Conservation (phyloP, 1,140 invertebrate genomes). For the Pachypeltis micranthus region DNA sequence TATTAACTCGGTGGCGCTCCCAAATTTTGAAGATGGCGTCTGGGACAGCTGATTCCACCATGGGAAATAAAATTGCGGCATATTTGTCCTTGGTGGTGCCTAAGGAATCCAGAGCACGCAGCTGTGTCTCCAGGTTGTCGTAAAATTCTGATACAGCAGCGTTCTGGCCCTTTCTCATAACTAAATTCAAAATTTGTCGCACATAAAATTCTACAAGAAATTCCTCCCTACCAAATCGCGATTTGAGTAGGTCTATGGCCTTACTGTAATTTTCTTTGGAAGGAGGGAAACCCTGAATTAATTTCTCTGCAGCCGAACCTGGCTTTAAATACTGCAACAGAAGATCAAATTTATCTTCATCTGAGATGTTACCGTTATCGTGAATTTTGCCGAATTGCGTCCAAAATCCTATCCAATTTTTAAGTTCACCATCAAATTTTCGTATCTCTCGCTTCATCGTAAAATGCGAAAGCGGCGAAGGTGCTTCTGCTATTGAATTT, state of each 20-base stretch:
- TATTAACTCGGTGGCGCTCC: slow-evolving; percentile 22
- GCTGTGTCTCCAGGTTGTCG: slow-evolving; percentile 30
- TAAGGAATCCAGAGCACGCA: slow-evolving; percentile 29
- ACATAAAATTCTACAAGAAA: slow-evolving; percentile 1
- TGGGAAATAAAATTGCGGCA: slow-evolving; percentile 28
- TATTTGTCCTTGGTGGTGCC: slow-evolving; percentile 29
- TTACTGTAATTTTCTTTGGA: background rate
- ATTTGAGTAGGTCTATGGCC: background rate
- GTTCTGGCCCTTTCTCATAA: background rate
- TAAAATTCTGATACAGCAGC: slow-evolving; percentile 20
- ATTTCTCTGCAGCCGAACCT: background rate
- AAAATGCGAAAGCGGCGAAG: no score
- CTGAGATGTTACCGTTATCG: background rate
- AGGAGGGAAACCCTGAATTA: background rate
- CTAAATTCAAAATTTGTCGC: background rate
- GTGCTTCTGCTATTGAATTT: no score
- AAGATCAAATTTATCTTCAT: background rate
- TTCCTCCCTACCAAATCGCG: background rate
- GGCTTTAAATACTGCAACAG: background rate
- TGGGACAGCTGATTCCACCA: slow-evolving; percentile 32
- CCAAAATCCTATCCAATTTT: background rate
- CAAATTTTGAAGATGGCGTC: slow-evolving; percentile 28
- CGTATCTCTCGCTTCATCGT: no score
- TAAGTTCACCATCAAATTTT: background rate
- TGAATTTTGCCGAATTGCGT: background rate